phyloP scores from a whole-genome alignment of 1,140 invertebrate genomes.

The Oreohelix idahoensis region DNA sequence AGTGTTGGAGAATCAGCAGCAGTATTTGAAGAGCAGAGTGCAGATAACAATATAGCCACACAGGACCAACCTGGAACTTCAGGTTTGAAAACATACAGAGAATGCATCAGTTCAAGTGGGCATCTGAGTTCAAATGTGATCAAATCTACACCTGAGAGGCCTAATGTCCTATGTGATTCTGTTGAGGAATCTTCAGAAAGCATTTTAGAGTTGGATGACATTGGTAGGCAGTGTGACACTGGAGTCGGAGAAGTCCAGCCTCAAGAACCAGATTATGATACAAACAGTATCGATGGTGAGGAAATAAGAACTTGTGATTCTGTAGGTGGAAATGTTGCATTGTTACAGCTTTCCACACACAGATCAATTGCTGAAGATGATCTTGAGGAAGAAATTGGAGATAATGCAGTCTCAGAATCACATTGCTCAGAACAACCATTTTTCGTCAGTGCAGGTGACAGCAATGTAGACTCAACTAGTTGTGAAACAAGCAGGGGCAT shows the following conservation, averaged over 20 bases:
- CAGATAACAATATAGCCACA: not conserved
- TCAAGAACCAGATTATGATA: not conserved
- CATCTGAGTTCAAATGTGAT: not conserved
- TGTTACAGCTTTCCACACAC: not conserved
- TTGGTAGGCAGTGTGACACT: slow-evolving; percentile 14
- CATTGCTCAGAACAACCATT: not conserved
- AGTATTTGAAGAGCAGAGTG: slow-evolving; percentile 8
- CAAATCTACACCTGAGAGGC: slow-evolving; percentile 13
- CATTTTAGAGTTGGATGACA: not conserved
- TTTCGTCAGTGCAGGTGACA: not conserved
- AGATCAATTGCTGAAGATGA: not conserved
- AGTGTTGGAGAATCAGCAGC: not conserved
- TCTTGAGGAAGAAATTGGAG: not conserved
- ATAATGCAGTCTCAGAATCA: slow-evolving; percentile 20
- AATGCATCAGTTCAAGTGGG: slow-evolving; percentile 35
- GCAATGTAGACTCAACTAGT: slow-evolving; percentile 29
- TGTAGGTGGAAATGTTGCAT: not conserved
- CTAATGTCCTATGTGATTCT: slow-evolving; percentile 16
- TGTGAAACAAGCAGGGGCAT: slow-evolving; percentile 8
- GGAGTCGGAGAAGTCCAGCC: not conserved
- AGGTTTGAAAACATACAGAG: not conserved
- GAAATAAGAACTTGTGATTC: slow-evolving; percentile 25
- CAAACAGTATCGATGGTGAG: not conserved
- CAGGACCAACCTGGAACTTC: not conserved
- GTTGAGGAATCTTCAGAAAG: slow-evolving; percentile 11